Evolutionary conservation across 2,113 vertebrate species (phyloP).

Genomic region (Campylorhamphus procurvoides): DNA sequence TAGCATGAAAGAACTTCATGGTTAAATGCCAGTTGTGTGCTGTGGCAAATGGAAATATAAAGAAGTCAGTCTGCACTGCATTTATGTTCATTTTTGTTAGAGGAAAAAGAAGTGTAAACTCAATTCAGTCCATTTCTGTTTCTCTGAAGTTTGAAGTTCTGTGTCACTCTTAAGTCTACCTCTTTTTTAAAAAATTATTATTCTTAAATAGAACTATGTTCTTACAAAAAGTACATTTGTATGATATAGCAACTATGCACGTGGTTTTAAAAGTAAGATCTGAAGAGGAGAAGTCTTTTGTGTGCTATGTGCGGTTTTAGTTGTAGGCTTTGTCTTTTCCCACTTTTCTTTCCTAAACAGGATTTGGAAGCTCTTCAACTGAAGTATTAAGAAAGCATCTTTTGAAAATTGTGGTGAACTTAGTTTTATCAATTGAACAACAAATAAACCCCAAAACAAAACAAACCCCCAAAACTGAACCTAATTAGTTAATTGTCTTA

Average conservation of each 20-base stretch:
- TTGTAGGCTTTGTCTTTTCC: background rate
- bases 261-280: background rate
- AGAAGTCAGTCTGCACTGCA: background rate
- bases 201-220: background rate
- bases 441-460: no score
- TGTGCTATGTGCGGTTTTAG: background rate
- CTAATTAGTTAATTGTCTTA: background rate
- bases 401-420: background rate
- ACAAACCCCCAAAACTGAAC: background rate
- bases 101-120: background rate
- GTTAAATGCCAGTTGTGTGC: background rate
- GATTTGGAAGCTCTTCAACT: background rate
- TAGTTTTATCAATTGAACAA: background rate
- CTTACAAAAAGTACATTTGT: background rate
- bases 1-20: background rate
- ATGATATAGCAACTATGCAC: background rate
- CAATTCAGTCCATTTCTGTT: background rate
- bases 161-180: background rate
- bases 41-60: background rate
- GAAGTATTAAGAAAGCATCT: background rate
- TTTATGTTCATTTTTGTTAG: background rate
- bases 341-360: background rate
- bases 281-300: background rate
- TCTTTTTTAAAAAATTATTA: background rate
- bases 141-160: background rate